These are phyloP conservation scores for Anguilla pacifica DNA, from an alignment of 2,797 vertebrate genomes.

Conservation along the genomic window DNA sequence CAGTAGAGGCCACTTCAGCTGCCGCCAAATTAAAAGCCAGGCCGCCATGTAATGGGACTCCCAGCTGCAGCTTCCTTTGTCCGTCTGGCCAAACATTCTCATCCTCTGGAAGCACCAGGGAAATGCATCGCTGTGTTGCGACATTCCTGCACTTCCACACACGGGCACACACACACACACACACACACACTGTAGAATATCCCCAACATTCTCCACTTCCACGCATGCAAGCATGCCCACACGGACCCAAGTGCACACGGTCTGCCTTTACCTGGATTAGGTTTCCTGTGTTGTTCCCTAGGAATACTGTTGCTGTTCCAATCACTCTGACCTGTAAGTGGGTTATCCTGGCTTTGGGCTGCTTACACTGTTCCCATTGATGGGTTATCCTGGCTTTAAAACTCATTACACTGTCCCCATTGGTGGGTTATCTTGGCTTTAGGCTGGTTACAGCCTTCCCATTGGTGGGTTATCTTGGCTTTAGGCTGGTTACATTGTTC, in stretches of 20 bases:
- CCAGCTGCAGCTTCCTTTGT: slow-evolving; percentile 46
- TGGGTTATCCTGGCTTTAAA: too few relatives aligned
- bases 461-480: not conserved
- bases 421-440: not conserved
- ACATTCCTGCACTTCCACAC: slow-evolving; percentile 47
- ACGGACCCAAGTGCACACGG: not conserved
- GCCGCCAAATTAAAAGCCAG: slow-evolving; percentile 24
- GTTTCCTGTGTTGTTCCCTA: not conserved
- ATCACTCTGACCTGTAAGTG: not conserved
- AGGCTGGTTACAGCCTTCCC: not conserved
- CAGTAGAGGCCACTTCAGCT: slow-evolving; percentile 37
- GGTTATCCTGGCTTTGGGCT: not conserved
- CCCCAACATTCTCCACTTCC: not conserved
- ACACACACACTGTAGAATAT: not conserved
- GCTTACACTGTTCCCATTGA: not conserved
- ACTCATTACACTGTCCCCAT: not conserved
- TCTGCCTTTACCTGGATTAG: not conserved
- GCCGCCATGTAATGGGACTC: slow-evolving; percentile 46
- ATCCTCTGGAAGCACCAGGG: slow-evolving; percentile 49
- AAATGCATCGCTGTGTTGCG: slow-evolving; percentile 54
- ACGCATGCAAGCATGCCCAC: not conserved
- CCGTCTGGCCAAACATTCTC: slow-evolving; percentile 53
- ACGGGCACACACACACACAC: not conserved
- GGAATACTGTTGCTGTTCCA: not conserved
- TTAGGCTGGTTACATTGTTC: not conserved